Base-by-base conservation (phyloP, 2,797 vertebrate genomes). In the Pangasius krempfi region DNA sequence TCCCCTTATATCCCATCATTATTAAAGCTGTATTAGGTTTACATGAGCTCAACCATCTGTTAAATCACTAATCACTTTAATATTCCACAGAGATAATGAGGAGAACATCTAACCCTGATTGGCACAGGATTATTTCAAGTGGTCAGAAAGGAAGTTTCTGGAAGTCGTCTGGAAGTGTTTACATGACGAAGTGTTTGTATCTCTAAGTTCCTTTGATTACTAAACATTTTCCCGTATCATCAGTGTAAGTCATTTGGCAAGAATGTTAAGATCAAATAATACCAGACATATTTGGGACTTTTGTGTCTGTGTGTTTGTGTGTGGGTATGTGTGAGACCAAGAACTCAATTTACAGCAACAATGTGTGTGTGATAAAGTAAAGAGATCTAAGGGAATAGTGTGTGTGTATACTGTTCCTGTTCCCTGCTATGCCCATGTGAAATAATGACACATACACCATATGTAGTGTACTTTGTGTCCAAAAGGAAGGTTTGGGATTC, bases 11-110 rank as follows among this genome's bases (percentile, higher is more conserved):
- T 54, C 58, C 22, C 52, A 80, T 86, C 64, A 87, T 75, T 84
- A 89, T 86, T 76, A 89, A 92, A 89, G 88, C 86, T 2, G 10
- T 30, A 64, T 27, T 54, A 50, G 79, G 80, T 90, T 88, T 88
- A 52, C 37, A 22, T 40, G 40, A 90, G 75, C 33, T 73, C 58
- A 84, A 73, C 60, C 82, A 56, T 84, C 70, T 44, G 44, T 44
- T 89, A 87, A 85, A 89, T 73, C 84, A 78, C 50, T 76, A 76
- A 37, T 22, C 22, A 80, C 83, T 56, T 64, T 16, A 73, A 47
- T 87, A 85, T 86, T 86, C 76, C 50, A 37, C 33, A 81, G 56
- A 84, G 56, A 70, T 75, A 81, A 83, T 62, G 79, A 88, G 44
- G 56, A 68, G 47, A 37, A 72, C 76, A 86, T 86, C 88, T 60